These are phyloP conservation scores for Metridium senile DNA, from an alignment of 92 coral and sea anemone species.

Conservation along the genomic window DNA sequence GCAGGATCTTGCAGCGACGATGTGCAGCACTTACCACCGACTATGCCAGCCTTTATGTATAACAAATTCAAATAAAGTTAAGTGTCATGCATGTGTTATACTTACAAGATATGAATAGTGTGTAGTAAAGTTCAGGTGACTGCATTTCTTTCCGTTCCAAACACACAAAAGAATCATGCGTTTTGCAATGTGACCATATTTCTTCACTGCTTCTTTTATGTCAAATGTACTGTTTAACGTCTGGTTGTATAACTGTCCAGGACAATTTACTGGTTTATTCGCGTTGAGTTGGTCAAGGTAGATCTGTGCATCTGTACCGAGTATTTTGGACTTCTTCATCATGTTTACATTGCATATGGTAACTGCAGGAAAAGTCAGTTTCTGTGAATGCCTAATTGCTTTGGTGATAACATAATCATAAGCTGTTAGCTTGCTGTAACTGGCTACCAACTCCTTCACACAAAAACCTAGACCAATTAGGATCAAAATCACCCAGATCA, in stretches of 20 bases:
- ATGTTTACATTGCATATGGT: slow-evolving; percentile 61
- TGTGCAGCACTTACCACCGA: no score
- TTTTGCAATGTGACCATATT: slow-evolving; percentile 55
- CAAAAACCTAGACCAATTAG: slow-evolving; percentile 11
- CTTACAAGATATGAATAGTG: slow-evolving; percentile 44
- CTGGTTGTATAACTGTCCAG: background rate
- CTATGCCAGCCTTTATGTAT: no score
- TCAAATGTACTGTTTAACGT: slow-evolving; percentile 40
- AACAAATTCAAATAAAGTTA: background rate
- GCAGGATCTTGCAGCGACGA: no score
- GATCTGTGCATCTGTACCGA: slow-evolving; percentile 44
- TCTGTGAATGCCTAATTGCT: slow-evolving; percentile 5
- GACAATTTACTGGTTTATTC: no score
- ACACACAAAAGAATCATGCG: slow-evolving; percentile 37
- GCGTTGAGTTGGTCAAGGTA: slow-evolving; percentile 40
- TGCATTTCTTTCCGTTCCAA: slow-evolving; percentile 63
- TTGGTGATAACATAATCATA: slow-evolving; percentile 35
- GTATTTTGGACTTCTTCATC: slow-evolving; percentile 44
- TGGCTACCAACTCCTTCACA: slow-evolving; percentile 3
- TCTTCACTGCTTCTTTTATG: slow-evolving; percentile 27
- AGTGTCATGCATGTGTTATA: background rate
- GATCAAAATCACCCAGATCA: slow-evolving; percentile 30
- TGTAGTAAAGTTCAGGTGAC: slow-evolving; percentile 55
- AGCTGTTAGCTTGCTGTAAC: slow-evolving; percentile 16
- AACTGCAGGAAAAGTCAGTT: slow-evolving; percentile 48